Evolutionary conservation across 2,888 invertebrate species (phyloP), one percentile per base, ranked within the genome.

Genomic region (Oxystoma pomonae): DNA sequence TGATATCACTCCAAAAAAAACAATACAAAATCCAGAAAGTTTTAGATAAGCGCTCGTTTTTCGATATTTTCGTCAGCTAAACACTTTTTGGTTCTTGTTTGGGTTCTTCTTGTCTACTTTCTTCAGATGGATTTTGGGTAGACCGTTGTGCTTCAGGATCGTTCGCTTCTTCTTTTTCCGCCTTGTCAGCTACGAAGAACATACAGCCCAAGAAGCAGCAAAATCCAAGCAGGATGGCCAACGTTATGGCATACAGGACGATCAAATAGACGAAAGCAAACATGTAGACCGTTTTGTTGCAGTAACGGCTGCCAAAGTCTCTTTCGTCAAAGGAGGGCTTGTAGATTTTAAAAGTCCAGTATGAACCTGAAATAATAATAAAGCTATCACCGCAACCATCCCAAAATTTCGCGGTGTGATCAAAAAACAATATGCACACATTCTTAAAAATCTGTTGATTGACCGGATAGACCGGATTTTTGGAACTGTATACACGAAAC

Each of bases 321-420:
- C 18, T n/a, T 16, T 72, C 69, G 19, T 71, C 63, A 67, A 70
- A 76, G 59, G 67, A 72, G 16, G 76, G 77, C 59, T 73, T 66
- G 67, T 72, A 77, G 18, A 68, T 74, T 63, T 74, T 74, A 64
- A 74, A 76, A 17, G 76, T 74, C 74, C 75, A 77, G 62, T 70
- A 76, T 2, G 73, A 71, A 60, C 75, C 77, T 77, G 60, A 61
- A 73, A 73, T 70, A 69, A 53, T 68, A 70, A 20, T 69, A 68
- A n/a, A n/a, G n/a, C n/a, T n/a, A n/a, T n/a, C n/a, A n/a, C n/a
- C n/a, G n/a, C n/a, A n/a, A n/a, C n/a, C n/a, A n/a, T n/a, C n/a
- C n/a, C n/a, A n/a, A n/a, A n/a, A 22, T 68, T 69, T 72, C 55
- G 52, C 18, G 20, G 55, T 16, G 16, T 2, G 17, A 18, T 50